Conservation (phyloP, 2,888 invertebrate genomes). For the Agrochola circellaris region DNA sequence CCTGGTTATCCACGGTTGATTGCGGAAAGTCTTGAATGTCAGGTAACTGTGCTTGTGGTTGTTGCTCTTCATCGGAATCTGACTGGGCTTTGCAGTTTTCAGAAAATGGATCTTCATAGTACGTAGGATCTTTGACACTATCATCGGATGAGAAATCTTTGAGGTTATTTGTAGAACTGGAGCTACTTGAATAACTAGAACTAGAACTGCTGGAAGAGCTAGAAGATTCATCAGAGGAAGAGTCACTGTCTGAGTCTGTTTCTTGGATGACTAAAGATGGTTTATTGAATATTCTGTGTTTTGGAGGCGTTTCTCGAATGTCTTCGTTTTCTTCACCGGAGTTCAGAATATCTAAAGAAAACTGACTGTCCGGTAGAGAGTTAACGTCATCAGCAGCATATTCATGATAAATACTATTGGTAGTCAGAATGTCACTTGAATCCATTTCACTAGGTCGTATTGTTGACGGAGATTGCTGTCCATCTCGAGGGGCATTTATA, state of each 20-base stretch:
- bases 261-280: conserved; percentile 31
- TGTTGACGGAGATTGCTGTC: no score
- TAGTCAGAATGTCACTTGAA: no score
- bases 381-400: no score
- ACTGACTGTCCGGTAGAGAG: no score
- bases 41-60: conserved; percentile 31
- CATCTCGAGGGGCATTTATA: no score
- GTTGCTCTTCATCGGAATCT: conserved; percentile 35
- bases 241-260: conserved; percentile 31
- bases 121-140: conserved; percentile 28
- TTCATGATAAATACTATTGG: no score
- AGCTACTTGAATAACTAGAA: conserved; percentile 25
- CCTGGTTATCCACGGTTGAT: no score
- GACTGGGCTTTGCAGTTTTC: conserved; percentile 9
- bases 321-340: conserved; percentile 22
- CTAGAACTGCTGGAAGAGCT: conserved; percentile 24
- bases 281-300: conserved; percentile 16
- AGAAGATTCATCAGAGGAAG: conserved; percentile 10
- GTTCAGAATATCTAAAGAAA: conserved; percentile 20
- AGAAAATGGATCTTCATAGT: neutral
- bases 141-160: conserved; percentile 42
- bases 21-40: conserved; percentile 22
- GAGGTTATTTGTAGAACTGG: conserved; percentile 4
- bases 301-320: conserved; percentile 30
- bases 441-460: no score